Conservation (phyloP, 2,797 vertebrate species). For the Champsocephalus esox region DNA sequence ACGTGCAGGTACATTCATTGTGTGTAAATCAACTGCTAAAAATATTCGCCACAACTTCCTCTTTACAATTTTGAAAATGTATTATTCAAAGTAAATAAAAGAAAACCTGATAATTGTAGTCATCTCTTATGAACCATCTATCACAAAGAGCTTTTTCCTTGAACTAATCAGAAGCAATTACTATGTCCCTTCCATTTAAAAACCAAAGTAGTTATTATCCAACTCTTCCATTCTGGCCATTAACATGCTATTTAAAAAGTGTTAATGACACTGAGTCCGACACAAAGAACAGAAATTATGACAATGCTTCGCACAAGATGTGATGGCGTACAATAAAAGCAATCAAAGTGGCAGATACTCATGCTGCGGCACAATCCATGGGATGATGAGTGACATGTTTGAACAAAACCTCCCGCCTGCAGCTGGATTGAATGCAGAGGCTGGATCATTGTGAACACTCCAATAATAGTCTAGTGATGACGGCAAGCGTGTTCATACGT, state of each 20-base stretch:
- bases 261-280: constrained; percentile 39
- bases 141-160: constrained; percentile 47
- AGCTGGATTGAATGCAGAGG: constrained; percentile 63
- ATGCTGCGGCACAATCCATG: constrained; percentile 46
- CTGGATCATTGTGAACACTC: constrained; percentile 52
- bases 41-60: background rate
- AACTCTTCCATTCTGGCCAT: constrained; percentile 54
- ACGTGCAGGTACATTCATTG: background rate
- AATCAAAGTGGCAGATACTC: constrained; percentile 63
- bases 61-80: background rate
- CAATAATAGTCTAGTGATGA: constrained; percentile 70
- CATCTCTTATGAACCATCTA: constrained; percentile 24
- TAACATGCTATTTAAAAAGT: constrained; percentile 43
- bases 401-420: constrained; percentile 53
- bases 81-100: background rate
- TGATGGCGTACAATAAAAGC: constrained; percentile 38
- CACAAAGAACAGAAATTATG: constrained; percentile 34
- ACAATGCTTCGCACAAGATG: constrained; percentile 32
- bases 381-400: constrained; percentile 56
- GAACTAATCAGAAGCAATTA: constrained; percentile 47
- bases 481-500: constrained; percentile 55
- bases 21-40: constrained; percentile 13
- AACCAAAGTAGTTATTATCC: constrained; percentile 66
- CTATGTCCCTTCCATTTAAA: constrained; percentile 51
- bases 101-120: background rate